Conservation (phyloP, 2,113 vertebrate species). For the Sorex araneus region DNA sequence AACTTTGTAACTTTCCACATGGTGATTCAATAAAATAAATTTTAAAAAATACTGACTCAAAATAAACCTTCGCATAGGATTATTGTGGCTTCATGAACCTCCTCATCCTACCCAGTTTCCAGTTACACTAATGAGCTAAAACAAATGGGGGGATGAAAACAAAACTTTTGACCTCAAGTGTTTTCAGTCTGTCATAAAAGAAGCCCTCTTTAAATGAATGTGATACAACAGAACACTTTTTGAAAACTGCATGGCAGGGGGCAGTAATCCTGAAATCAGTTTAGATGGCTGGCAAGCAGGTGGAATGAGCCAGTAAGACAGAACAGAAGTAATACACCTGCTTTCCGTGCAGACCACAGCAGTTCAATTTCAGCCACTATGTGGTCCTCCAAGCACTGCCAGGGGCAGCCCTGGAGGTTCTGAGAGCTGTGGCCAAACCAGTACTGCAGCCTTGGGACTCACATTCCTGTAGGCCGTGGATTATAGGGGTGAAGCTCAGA, state of each 20-base stretch:
- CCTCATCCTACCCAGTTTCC: background rate
- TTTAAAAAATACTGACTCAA: no score
- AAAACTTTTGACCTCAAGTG: constrained; percentile 42
- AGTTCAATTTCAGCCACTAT: no score
- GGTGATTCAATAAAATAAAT: no score
- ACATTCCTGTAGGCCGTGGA: no score
- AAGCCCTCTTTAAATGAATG: constrained; percentile 3
- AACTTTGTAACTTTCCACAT: no score
- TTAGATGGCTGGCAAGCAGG: constrained; percentile 41
- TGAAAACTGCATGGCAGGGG: background rate
- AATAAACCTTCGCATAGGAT: constrained; percentile 48
- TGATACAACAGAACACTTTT: constrained; percentile 35
- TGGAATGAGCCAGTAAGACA: background rate
- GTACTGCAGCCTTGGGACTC: no score
- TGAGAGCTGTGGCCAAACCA: no score
- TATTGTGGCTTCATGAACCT: background rate
- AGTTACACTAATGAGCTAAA: constrained; percentile 52
- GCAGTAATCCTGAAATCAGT: constrained; percentile 32
- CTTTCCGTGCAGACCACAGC: no score
- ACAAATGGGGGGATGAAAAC: constrained; percentile 23
- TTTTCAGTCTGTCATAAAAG: constrained; percentile 54
- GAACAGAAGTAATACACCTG: no score
- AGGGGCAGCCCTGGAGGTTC: no score
- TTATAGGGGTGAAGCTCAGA: no score
- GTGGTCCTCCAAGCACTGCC: no score